phyloP scores from a whole-genome alignment of 2,888 invertebrate species.

The Drosophila diplacantha region DNA sequence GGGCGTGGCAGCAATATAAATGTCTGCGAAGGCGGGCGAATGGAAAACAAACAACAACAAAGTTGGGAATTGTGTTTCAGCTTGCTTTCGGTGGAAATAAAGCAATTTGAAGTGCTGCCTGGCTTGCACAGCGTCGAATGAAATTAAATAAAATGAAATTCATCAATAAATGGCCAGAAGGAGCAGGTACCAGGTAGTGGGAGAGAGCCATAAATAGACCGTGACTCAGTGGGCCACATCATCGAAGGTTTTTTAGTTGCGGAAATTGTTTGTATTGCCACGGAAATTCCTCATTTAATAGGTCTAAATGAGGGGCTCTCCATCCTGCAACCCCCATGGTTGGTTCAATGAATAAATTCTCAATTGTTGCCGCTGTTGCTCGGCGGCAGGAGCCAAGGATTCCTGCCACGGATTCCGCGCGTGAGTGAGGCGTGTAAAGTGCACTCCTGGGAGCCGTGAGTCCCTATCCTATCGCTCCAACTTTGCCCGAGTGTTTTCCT shows the following conservation, averaged over 20 bases:
- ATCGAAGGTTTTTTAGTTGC: constrained; percentile 46
- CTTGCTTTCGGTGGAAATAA: constrained; percentile 47
- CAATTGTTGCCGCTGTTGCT: constrained; percentile 35
- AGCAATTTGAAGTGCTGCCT: constrained; percentile 57
- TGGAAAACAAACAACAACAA: constrained; percentile 51
- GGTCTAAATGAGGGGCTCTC: constrained; percentile 20
- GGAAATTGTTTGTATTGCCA: constrained; percentile 63
- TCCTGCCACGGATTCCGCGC: constrained; percentile 22
- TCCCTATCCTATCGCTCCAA: constrained; percentile 8
- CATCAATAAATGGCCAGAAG: constrained; percentile 65
- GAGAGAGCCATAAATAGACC: constrained; percentile 52
- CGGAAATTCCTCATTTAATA: constrained; percentile 61
- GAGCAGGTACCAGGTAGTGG: background rate
- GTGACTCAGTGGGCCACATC: constrained; percentile 38
- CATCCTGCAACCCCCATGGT: background rate
- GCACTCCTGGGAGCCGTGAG: constrained; percentile 62
- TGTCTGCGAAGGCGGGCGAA: constrained; percentile 46
- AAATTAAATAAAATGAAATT: constrained; percentile 62
- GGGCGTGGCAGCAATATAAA: constrained; percentile 51
- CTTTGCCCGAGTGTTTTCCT: constrained; percentile 24
- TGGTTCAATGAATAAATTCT: constrained; percentile 51
- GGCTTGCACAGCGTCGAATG: constrained; percentile 23
- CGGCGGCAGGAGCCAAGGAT: constrained; percentile 14
- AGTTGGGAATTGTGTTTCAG: constrained; percentile 55
- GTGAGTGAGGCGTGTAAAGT: constrained; percentile 58